phyloP scores from a whole-genome alignment of 92 coral and sea anemone species.

The Heliopora coerulea region DNA sequence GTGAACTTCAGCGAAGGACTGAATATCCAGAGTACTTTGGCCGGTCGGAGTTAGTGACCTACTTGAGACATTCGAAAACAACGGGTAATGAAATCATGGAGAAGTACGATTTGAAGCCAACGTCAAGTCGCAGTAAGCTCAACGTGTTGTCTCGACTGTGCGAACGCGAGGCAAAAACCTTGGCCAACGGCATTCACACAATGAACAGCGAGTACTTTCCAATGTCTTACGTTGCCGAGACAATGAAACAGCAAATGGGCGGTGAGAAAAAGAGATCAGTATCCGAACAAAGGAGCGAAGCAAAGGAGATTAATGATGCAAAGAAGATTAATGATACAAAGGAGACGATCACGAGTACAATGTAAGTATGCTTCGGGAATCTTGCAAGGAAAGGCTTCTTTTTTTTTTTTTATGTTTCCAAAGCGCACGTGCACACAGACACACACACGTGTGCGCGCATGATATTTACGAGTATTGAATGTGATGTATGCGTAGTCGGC shows the following conservation, averaged over 20 bases:
- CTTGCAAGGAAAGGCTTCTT: no score
- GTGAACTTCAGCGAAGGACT: conserved; percentile 38
- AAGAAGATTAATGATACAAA: conserved; percentile 12
- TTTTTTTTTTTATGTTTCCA: no score
- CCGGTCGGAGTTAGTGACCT: conserved; percentile 39
- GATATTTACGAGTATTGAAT: no score
- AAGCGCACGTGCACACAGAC: no score
- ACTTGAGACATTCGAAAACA: conserved; percentile 36
- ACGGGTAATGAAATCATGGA: conserved; percentile 32
- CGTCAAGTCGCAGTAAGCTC: conserved; percentile 1
- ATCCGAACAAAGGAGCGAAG: not conserved
- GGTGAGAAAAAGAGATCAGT: not conserved
- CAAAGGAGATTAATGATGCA: not conserved
- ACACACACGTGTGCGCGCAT: no score
- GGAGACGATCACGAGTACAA: conserved; percentile 19
- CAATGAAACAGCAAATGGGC: conserved; percentile 25
- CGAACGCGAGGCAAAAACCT: conserved; percentile 37
- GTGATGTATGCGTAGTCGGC: no score
- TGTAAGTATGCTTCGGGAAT: no score
- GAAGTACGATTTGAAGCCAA: conserved; percentile 20
- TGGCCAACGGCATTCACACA: conserved; percentile 31
- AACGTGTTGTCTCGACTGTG: conserved; percentile 32
- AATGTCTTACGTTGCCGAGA: conserved; percentile 30
- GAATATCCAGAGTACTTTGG: conserved; percentile 42
- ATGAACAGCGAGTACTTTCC: conserved; percentile 43